Evolutionary conservation across 1,140 invertebrate species (phyloP), one percentile per base, ranked within the genome.

Genomic region (Drosophila bifasciata): DNA sequence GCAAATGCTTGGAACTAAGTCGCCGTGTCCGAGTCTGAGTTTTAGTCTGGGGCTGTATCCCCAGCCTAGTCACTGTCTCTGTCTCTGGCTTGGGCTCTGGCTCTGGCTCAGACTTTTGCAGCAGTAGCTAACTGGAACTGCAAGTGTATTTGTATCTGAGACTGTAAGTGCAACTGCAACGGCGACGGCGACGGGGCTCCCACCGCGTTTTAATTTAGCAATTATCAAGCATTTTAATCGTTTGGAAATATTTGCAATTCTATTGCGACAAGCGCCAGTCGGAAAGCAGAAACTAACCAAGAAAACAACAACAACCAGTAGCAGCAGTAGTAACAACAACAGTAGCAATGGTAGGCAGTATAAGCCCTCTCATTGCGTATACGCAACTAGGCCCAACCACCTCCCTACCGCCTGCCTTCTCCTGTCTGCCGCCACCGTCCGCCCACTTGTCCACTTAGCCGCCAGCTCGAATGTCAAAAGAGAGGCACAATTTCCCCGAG

Each of bases 241-340:
- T 58, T 76, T 69, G 69, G 76, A 85, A 76, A 88, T 88, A 88
- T 88, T 86, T 86, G 81, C 81, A 88, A 86, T 86, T 88, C 78
- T 88, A 88, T 85, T 75, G 79, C 79, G 28, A 43, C 76, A 85
- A 76, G 79, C 79, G 76, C 75, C 76, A 68, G 62, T 55, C 56
- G 21, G 43, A 36, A 36, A 13, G 32, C 32, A 36, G 32, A 13
- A 13, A 36, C 32, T 36, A 36, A 36, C 32, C 4, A 36, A 36
- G 32, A 36, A 36, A 36, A 36, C 32, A 25, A 25, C 23, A 32
- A 32, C 32, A 36, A 36, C 32, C 16, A 17, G 49, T 39, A 40
- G 39, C 32, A 68, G 49, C 50, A 68, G 64, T 68, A 28, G 25
- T 11, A 56, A 21, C n/a, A n/a, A n/a, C n/a, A 68, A 63, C 50